Evolutionary conservation across 1,140 invertebrate species (phyloP), one percentile per base, ranked within the genome.

Genomic region (Drosophila dunni): DNA sequence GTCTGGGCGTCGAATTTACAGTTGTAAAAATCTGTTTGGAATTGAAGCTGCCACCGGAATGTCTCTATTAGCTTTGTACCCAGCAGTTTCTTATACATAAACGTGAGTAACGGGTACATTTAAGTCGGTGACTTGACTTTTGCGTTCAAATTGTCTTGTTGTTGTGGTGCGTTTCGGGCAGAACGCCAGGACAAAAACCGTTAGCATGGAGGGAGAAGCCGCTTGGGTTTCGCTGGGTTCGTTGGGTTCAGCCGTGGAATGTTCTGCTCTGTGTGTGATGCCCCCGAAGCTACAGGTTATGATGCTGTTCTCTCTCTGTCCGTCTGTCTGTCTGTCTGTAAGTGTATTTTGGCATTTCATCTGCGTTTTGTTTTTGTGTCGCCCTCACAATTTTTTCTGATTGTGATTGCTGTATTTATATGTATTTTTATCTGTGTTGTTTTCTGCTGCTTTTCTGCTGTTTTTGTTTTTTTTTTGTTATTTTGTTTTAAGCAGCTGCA

Each of bases 201-300:
- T 56, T 66, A 33, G 63, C 7, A 58, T 44, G 13, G 42, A 1
- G 1, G 6, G 29, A 10, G n/a, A 10, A 29, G 24, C 3, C 24
- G 24, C 24, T 29, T 29, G 62, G 29, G 17, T 42, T 9, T 51
- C 36, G 44, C 33, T 62, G 44, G 58, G 15, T 62, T 45, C 33
- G 24, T 34, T n/a, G 34, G 20, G 29, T 50, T 63, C 46, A 51
- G 40, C 34, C 15, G 58, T 53, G 53, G 13, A 63, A 51, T 58
- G 64, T 61, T 79, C 51, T 54, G 69, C 67, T 75, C 69, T 60
- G 77, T 81, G 13, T 51, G 44, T 40, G 78, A 36, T 54, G 46
- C 54, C 67, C 73, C 80, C 69, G 84, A 90, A 90, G 85, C 84
- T 84, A 89, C 84, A 89, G 84, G 84, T 89, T 90, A 84, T 89